phyloP scores from a whole-genome alignment of 2,797 vertebrate species.

The Microctenopoma steveboyesi region DNA sequence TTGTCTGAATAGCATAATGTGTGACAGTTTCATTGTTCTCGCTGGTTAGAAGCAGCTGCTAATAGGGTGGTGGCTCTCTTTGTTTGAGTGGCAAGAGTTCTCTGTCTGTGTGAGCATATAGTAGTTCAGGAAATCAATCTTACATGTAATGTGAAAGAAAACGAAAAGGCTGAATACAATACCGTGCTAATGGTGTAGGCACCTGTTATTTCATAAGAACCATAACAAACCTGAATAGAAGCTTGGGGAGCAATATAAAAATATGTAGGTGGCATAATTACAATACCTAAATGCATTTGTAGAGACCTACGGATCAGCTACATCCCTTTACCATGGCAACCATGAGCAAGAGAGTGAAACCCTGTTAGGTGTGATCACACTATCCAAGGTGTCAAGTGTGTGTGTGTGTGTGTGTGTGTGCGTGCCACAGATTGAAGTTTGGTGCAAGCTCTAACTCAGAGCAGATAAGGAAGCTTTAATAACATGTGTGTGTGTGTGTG shows the following conservation, averaged over 20 bases:
- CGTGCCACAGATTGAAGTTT: neutral
- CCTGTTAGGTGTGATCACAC: conserved; percentile 47
- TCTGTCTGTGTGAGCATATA: neutral
- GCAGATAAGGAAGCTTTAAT: neutral
- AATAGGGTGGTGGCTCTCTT: conserved; percentile 67
- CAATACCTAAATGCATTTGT: neutral
- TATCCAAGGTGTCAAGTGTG: conserved; percentile 5
- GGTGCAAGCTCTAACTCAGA: neutral
- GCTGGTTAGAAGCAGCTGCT: conserved; percentile 17
- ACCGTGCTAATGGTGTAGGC: neutral
- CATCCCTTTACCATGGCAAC: conserved; percentile 44
- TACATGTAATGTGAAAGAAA: too few relatives aligned
- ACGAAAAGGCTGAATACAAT: neutral
- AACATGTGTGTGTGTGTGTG: too few relatives aligned
- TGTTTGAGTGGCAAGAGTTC: conserved; percentile 35
- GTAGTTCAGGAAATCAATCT: conserved; percentile 11
- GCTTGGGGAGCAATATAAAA: neutral
- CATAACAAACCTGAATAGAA: neutral
- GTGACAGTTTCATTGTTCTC: neutral
- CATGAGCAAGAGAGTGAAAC: conserved; percentile 21
- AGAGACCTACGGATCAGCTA: conserved; percentile 13
- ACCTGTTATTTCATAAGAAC: neutral
- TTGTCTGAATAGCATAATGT: neutral
- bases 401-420: neutral
- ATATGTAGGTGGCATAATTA: neutral